These are phyloP conservation scores for Phaethornis superciliosus DNA, from an alignment of 2,113 vertebrate species.

Conservation along the genomic window DNA sequence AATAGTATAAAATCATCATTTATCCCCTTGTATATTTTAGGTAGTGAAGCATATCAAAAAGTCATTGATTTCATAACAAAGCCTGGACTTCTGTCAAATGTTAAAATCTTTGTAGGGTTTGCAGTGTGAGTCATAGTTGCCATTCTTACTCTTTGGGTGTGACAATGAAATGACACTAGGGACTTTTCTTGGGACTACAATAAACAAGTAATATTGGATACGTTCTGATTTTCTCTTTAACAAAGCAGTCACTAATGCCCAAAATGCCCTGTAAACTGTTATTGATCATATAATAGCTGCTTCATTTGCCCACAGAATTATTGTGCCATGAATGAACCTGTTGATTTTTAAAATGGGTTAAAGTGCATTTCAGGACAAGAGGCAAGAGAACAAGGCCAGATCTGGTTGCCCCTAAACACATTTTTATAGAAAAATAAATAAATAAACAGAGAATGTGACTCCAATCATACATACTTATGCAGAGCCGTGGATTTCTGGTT, in stretches of 20 bases:
- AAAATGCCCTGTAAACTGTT: not conserved
- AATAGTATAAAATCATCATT: not conserved
- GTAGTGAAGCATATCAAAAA: not conserved
- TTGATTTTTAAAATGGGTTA: not conserved
- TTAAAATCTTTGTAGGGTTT: not conserved
- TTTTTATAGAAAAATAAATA: not conserved
- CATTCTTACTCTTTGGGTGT: not conserved
- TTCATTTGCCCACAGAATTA: not conserved
- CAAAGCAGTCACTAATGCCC: not conserved
- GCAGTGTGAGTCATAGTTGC: not conserved
- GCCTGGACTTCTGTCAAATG: not conserved
- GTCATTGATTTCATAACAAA: not conserved
- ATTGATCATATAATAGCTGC: not conserved
- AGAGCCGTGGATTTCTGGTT: not conserved
- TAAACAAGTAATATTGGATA: not conserved
- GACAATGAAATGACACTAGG: not conserved
- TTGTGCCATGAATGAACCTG: not conserved
- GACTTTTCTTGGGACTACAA: not conserved
- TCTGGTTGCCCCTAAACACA: not conserved
- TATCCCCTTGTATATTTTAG: not conserved
- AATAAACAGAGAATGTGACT: not conserved
- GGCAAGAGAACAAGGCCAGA: not conserved
- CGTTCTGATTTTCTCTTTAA: not conserved
- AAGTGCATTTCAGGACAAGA: not conserved
- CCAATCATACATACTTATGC: not conserved